Base-by-base conservation (phyloP, 2,888 invertebrate species). In the Rhodophaea formosa region DNA sequence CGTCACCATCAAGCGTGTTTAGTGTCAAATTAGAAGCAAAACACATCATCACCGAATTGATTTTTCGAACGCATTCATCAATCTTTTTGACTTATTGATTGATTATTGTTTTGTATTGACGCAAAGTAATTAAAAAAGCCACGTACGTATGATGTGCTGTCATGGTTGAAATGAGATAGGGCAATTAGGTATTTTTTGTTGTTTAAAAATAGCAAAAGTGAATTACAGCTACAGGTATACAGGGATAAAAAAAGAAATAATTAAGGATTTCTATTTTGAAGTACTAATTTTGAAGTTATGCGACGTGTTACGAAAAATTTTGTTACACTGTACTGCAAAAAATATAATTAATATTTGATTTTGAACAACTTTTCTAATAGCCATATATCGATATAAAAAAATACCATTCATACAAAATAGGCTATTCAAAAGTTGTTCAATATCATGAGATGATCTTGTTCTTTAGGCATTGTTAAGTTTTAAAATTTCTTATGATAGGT, bases 51-150 rank as follows among this genome's bases (percentile, higher is more conserved):
- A 79, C 71, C 66, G 80, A 84, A 88, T 88, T 87, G 86, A 84
- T 88, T 90, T 83, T 80, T 77, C 74, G 60, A 75, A 71, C 70
- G 68, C 81, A 79, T 86, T 80, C 82, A 91, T 91, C 85, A 89
- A 86, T 89, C 87, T 83, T 68, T 72, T 74, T 81, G 86, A 87
- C 82, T 88, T 78, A 80, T 86, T 88, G 90, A 89, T 90, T 88
- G 80, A 89, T 90, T 86, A 85, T 79, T 79, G 77, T 69, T 54
- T 70, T 69, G 65, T 69, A 84, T 83, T 84, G 88, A 87, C 84
- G 77, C 78, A 83, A 79, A 79, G 83, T 88, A 88, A 90, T 90
- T 90, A 89, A 86, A 89, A 86, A 84, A 45, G 70, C 71, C 72
- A 72, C 69, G 70, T 70, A 70, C 68, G 68, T 75, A 72, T 74